A percentile compares a stretch with the other conserved stretches of the same genome.
These are phyloP conservation scores for Reticulitermes lucifugus DNA, from an alignment of 2,888 invertebrate genomes.

Conservation along the genomic window DNA sequence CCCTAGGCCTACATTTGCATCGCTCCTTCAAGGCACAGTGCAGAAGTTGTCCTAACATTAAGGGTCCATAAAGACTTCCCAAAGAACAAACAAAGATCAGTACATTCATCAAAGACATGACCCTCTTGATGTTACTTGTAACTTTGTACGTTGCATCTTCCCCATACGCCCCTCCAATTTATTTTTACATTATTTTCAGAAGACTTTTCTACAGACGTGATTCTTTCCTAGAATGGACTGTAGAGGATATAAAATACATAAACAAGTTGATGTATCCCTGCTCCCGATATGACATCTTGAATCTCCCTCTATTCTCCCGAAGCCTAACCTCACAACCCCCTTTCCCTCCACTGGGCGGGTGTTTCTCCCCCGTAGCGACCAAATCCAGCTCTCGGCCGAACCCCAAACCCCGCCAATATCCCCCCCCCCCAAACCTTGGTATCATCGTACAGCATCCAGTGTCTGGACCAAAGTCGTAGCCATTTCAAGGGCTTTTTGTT, in stretches of 20 bases:
- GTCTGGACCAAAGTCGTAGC: constrained; percentile 40
- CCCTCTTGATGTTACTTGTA: not conserved
- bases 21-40: too few relatives aligned
- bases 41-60: too few relatives aligned
- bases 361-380: constrained; percentile 16
- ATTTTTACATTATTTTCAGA: constrained; percentile 23
- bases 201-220: constrained; percentile 4
- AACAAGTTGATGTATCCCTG: constrained; percentile 32
- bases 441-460: constrained; percentile 25
- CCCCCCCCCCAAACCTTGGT: not conserved
- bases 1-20: too few relatives aligned
- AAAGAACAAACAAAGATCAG: not conserved
- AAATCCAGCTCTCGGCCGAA: constrained; percentile 30
- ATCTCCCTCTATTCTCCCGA: not conserved
- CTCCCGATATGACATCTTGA: constrained; percentile 39
- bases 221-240: constrained; percentile 29
- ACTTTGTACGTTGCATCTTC: not conserved
- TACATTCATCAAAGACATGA: not conserved
- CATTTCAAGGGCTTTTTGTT: constrained; percentile 43
- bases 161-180: constrained; percentile 19
- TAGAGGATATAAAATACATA: constrained; percentile 37
- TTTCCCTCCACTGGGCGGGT: not conserved
- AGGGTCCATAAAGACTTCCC: not conserved
- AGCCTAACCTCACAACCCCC: constrained; percentile 22
- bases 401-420: not conserved